Evolutionary conservation across 2,888 invertebrate genomes (phyloP).

Genomic region (Temnothorax ravouxi): DNA sequence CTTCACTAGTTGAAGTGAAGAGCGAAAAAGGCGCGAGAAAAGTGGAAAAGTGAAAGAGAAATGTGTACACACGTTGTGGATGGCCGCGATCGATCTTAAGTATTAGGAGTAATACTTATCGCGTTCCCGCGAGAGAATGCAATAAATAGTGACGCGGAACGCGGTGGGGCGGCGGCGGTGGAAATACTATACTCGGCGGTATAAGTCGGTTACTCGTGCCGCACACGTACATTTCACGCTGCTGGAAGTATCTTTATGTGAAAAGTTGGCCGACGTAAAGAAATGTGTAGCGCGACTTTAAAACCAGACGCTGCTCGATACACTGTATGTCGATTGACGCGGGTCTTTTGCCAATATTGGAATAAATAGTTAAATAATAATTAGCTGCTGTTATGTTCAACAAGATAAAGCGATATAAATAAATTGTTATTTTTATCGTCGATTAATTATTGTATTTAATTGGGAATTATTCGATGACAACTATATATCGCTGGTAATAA

Average conservation of each 20-base stretch:
- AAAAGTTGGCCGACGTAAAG: constrained; percentile 25
- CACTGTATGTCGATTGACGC: background rate
- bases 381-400: background rate
- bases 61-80: constrained; percentile 35
- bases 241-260: constrained; percentile 36
- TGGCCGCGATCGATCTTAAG: constrained; percentile 53
- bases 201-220: constrained; percentile 48
- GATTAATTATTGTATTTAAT: background rate
- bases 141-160: constrained; percentile 23
- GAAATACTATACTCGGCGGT: constrained; percentile 24
- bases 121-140: constrained; percentile 57
- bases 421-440: background rate
- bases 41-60: background rate
- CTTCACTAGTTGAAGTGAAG: background rate
- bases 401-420: background rate
- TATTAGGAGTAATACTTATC: constrained; percentile 21
- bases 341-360: background rate
- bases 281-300: constrained; percentile 6
- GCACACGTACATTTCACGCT: constrained; percentile 8
- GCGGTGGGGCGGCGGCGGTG: background rate
- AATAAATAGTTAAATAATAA: background rate
- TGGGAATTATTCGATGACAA: background rate
- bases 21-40: background rate
- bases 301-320: background rate
- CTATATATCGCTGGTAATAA: constrained; percentile 6